Base-by-base conservation (phyloP, 2,888 invertebrate genomes). In the Salticus scenicus region DNA sequence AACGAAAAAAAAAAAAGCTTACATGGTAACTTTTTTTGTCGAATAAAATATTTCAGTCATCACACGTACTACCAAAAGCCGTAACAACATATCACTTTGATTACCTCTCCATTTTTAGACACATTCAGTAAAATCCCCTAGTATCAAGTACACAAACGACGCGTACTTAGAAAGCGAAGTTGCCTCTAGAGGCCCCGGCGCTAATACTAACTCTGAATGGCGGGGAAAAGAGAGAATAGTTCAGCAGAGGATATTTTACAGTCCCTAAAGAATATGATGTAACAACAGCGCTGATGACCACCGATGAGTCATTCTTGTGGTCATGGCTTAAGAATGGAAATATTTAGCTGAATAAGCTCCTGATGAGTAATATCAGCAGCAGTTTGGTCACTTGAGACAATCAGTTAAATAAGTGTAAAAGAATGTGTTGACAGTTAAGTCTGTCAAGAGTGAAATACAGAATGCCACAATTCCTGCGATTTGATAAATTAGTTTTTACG, bases 61-160 rank as follows among this genome's bases (percentile, higher is more conserved):
- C 24, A 24, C 14, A 47, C 57, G 24, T 57, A 5, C 20, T 12
- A 2, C 1, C 57, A 7, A 8, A 57, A 24, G 12, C 24, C 20
- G 24, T 57, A 24, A 24, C 57, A 57, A 57, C 57, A 24, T 57
- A 57, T 57, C 57, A 57, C 57, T 57, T 57, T 57, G 57, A 57
- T 57, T 24, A 57, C 57, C 57, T 24, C 12, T 24, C 57, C 24
- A 57, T 57, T 57, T n/a, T 57, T 24, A 24, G 24, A 12, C 24
- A 1, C 24, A 57, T 57, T 24, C 20, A 17, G 1, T 24, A 24
- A 57, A 57, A 57, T 24, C 24, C 57, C 20, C 57, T 17, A 57
- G 57, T 57, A 57, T 57, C 57, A 57, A 57, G 57, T 24, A 24
- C 57, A 57, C 24, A 57, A 57, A 57, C 24, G 57, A 24, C 24